Conservation (phyloP, 2,888 invertebrate genomes). For the Caenorhabditis angaria region DNA sequence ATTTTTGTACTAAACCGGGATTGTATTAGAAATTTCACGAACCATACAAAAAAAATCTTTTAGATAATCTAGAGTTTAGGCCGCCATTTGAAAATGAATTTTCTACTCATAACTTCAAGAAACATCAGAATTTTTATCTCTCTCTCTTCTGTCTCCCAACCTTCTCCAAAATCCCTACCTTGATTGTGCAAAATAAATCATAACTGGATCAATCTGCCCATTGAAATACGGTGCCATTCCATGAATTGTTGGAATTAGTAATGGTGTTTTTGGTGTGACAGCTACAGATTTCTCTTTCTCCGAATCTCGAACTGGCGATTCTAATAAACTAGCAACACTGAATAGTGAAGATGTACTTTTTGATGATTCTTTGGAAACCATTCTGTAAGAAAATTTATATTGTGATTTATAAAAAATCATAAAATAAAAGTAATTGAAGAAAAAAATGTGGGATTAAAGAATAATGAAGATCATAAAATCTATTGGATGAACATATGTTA, state of each 20-base stretch:
- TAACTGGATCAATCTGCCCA: conserved; percentile 44
- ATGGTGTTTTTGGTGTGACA: conserved; percentile 35
- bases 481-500: conserved; percentile 11
- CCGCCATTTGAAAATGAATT: no score
- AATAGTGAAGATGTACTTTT: conserved; percentile 37
- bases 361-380: conserved; percentile 46
- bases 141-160: no score
- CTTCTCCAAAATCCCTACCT: no score
- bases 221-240: conserved; percentile 41
- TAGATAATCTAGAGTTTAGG: no score
- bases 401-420: conserved; percentile 12
- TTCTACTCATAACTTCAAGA: no score
- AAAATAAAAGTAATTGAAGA: conserved; percentile 8
- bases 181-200: conserved; percentile 51
- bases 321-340: conserved; percentile 49
- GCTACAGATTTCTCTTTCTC: conserved; percentile 24
- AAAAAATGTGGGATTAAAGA: conserved; percentile 16
- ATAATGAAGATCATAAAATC: conserved; percentile 23
- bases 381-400: conserved; percentile 6
- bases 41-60: no score
- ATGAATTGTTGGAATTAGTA: conserved; percentile 26
- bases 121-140: background rate
- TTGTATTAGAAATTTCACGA: no score
- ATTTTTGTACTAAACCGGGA: no score
- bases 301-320: conserved; percentile 15